These are phyloP conservation scores for Tridacna crocea DNA, from an alignment of 2,888 invertebrate species.

Conservation along the genomic window DNA sequence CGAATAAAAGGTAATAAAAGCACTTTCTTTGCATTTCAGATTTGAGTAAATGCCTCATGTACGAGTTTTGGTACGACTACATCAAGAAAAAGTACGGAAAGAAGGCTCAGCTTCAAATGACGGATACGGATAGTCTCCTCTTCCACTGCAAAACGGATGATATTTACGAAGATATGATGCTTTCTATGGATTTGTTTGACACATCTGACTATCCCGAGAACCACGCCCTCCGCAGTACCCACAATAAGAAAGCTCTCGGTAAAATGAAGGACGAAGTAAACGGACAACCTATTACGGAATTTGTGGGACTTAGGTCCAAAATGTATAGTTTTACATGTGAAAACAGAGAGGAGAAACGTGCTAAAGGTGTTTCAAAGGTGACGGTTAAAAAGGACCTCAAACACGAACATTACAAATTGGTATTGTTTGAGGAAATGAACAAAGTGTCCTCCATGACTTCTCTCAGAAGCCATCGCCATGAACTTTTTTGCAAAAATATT, in stretches of 20 bases:
- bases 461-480: constrained; percentile 48
- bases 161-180: constrained; percentile 51
- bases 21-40: constrained; percentile 65
- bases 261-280: constrained; percentile 80
- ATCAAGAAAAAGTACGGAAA: constrained; percentile 46
- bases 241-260: constrained; percentile 83
- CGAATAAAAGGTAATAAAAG: not conserved
- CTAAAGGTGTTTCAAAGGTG: constrained; percentile 56
- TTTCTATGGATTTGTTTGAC: constrained; percentile 37
- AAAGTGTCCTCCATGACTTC: constrained; percentile 43
- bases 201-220: constrained; percentile 74
- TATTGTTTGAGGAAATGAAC: constrained; percentile 43
- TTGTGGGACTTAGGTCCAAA: constrained; percentile 69
- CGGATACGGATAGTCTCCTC: constrained; percentile 57
- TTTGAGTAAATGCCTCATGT: constrained; percentile 83
- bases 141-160: constrained; percentile 43
- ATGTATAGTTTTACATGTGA: constrained; percentile 48
- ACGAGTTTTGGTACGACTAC: constrained; percentile 80
- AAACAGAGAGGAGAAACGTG: constrained; percentile 47
- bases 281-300: constrained; percentile 68
- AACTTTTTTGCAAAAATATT: constrained; percentile 48
- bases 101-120: constrained; percentile 52
- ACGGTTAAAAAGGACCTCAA: constrained; percentile 50
- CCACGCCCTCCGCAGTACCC: constrained; percentile 63
- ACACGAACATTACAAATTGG: constrained; percentile 49